Percentiles rank a stretch among this genome's conserved stretches.
phyloP scores from a whole-genome alignment of 2,888 invertebrate species.

The Tinea trinotella region DNA sequence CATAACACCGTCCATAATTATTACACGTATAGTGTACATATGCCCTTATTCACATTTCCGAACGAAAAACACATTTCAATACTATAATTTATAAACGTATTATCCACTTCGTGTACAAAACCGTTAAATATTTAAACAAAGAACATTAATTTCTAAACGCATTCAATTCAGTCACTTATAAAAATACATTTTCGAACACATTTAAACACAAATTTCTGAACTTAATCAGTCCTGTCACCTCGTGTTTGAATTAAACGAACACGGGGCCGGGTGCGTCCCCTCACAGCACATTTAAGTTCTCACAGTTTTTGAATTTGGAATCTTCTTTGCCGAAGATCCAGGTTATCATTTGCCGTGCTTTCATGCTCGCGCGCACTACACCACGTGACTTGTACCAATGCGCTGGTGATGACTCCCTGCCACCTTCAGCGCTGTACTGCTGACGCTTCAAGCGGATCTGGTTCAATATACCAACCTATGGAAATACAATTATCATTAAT shows the following conservation, averaged over 20 bases:
- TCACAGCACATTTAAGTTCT: conserved; percentile 90
- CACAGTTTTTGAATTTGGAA: conserved; percentile 92
- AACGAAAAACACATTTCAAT: neutral
- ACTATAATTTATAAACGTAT: neutral
- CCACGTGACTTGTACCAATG: conserved; percentile 91
- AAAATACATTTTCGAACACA: neutral
- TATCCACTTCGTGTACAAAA: neutral
- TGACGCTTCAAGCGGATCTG: conserved; percentile 89
- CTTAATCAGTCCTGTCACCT: neutral
- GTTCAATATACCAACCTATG: conserved; percentile 84
- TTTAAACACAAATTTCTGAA: neutral
- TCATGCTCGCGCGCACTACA: conserved; percentile 89
- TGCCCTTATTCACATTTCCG: conserved; percentile 22
- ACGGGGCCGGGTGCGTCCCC: conserved; percentile 61
- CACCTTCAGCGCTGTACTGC: conserved; percentile 64
- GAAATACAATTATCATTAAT: neutral
- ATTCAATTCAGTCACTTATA: neutral
- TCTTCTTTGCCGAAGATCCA: conserved; percentile 94
- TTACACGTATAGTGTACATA: neutral
- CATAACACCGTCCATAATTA: neutral
- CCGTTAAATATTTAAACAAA: too few relatives aligned
- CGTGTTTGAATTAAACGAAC: conserved; percentile 48
- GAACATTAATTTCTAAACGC: too few relatives aligned
- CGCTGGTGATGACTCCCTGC: conserved; percentile 70
- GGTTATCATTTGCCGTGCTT: conserved; percentile 90